Conservation (phyloP, 2,888 invertebrate species). For the Spicauda simplicius region DNA sequence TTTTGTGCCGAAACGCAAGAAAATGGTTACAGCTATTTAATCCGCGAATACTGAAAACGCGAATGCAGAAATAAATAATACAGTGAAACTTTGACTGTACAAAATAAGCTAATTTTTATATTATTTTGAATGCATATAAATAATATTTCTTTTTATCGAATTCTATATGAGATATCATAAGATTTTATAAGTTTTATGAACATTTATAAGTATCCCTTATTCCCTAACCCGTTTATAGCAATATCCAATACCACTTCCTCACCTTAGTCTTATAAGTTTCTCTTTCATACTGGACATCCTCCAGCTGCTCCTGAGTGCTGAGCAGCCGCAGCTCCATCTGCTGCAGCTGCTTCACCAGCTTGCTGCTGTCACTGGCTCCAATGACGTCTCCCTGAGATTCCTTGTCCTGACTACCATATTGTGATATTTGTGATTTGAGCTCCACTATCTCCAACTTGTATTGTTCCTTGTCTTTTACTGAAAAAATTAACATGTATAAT, state of each 20-base stretch:
- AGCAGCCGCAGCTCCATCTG: conserved; percentile 80
- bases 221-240: background rate
- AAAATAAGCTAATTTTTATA: too few relatives aligned
- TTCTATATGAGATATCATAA: too few relatives aligned
- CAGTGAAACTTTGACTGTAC: too few relatives aligned
- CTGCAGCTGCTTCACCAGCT: conserved; percentile 75
- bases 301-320: conserved; percentile 77
- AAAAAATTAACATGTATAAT: conserved; percentile 35
- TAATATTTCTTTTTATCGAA: too few relatives aligned
- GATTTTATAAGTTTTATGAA: too few relatives aligned
- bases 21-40: too few relatives aligned
- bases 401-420: conserved; percentile 63
- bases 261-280: conserved; percentile 77
- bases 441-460: conserved; percentile 68
- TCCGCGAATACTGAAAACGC: too few relatives aligned
- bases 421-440: conserved; percentile 68
- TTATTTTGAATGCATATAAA: too few relatives aligned
- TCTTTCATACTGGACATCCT: conserved; percentile 80
- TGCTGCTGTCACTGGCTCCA: conserved; percentile 45
- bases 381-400: conserved; percentile 50
- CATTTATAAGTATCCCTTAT: too few relatives aligned
- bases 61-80: too few relatives aligned
- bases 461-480: conserved; percentile 74
- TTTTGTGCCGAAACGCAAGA: too few relatives aligned
- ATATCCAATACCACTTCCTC: background rate